Percentiles rank a stretch among this genome's conserved stretches.
These are phyloP conservation scores for Dromius quadrimaculatus DNA, from an alignment of 2,888 invertebrate genomes.

Conservation along the genomic window DNA sequence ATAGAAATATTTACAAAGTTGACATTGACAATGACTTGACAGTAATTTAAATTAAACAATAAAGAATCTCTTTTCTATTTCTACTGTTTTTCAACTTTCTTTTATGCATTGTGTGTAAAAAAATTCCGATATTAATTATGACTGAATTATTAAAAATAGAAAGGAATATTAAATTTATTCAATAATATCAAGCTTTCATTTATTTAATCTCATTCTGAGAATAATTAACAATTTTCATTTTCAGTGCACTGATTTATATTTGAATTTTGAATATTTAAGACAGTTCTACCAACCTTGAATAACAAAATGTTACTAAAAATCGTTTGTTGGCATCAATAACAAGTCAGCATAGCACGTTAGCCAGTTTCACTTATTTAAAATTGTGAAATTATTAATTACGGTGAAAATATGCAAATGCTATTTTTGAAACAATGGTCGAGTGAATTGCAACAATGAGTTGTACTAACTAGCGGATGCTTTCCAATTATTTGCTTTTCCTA, in stretches of 20 bases:
- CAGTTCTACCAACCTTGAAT: no score
- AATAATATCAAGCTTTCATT: no score
- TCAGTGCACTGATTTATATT: no score
- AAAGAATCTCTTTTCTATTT: no score
- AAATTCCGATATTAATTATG: not conserved
- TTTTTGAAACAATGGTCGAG: conserved; percentile 47
- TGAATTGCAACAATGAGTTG: conserved; percentile 18
- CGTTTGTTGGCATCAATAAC: no score
- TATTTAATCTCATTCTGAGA: conserved; percentile 1
- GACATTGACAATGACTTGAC: no score
- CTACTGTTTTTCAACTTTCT: conserved; percentile 19
- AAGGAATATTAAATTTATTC: conserved; percentile 22
- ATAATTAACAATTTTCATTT: no score
- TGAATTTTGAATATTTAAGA: no score
- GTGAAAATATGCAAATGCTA: conserved; percentile 50
- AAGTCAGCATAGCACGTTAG: conserved; percentile 40
- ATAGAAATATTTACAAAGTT: no score
- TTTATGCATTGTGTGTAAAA: conserved; percentile 9
- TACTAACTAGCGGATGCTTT: conserved; percentile 44
- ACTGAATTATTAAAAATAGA: conserved; percentile 19
- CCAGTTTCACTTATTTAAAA: conserved; percentile 37
- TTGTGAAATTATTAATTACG: conserved; percentile 51
- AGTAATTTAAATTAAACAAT: no score
- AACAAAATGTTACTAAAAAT: no score
- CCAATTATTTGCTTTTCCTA: conserved; percentile 47